Conservation (phyloP, 2,113 vertebrate genomes). For the Entelurus aequoreus region DNA sequence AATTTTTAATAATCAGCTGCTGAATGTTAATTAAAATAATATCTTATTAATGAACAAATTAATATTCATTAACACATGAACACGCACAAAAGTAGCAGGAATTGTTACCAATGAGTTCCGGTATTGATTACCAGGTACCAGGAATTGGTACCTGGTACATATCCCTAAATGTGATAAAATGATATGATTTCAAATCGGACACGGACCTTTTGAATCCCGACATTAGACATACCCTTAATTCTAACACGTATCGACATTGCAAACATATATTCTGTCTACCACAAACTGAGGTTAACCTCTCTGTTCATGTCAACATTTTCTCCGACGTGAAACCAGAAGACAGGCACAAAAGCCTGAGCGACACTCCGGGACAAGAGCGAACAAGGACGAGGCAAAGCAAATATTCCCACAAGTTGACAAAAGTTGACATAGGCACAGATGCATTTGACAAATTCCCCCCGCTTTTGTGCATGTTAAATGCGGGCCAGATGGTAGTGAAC, state of each 20-base stretch:
- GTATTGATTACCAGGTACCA: no score
- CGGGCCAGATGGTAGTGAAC: constrained; percentile 74
- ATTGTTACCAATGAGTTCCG: no score
- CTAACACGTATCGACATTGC: constrained; percentile 37
- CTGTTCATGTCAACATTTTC: constrained; percentile 54
- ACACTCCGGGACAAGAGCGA: constrained; percentile 32
- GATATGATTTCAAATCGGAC: background rate
- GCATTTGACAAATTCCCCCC: constrained; percentile 72
- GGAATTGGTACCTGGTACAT: no score
- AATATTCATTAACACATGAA: no score
- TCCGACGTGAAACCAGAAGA: constrained; percentile 28
- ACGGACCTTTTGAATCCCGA: background rate
- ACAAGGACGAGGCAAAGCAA: constrained; percentile 58
- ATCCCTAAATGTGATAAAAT: background rate
- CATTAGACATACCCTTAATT: constrained; percentile 30
- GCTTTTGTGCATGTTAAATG: constrained; percentile 74
- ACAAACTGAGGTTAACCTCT: constrained; percentile 57
- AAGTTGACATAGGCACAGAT: constrained; percentile 71
- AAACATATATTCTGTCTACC: constrained; percentile 46
- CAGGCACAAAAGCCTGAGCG: constrained; percentile 37
- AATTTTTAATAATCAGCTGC: no score
- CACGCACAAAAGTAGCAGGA: no score
- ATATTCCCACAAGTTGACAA: constrained; percentile 71
- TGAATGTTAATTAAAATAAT: no score
- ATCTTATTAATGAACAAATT: no score